A percentile compares a stretch with the other conserved stretches of the same genome.
Conservation (phyloP, 2,113 vertebrate species). For the Orthonyx spaldingii region DNA sequence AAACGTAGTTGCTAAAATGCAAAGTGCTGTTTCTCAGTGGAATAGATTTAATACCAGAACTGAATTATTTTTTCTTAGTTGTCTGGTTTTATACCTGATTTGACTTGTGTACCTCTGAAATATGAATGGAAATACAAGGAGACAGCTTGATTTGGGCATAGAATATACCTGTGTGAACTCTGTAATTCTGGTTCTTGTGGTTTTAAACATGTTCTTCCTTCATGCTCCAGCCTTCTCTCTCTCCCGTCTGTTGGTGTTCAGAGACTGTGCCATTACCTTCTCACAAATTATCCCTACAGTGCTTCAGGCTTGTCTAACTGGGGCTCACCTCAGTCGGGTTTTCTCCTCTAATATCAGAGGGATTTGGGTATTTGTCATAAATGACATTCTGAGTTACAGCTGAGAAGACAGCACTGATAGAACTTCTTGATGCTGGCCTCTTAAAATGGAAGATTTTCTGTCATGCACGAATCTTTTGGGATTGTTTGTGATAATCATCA, state of each 20-base stretch:
- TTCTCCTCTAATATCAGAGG: neutral
- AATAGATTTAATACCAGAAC: neutral
- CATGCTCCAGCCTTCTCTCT: neutral
- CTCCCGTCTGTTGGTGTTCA: neutral
- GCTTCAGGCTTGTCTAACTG: neutral
- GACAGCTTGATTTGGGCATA: neutral
- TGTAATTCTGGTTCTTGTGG: neutral
- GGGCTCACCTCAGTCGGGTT: neutral
- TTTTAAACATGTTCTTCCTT: neutral
- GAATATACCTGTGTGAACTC: neutral
- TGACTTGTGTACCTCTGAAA: neutral
- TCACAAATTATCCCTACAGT: neutral
- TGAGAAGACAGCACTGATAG: neutral
- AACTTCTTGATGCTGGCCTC: neutral
- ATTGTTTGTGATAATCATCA: neutral
- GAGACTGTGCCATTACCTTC: neutral
- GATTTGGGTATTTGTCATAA: neutral
- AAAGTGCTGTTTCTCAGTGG: neutral
- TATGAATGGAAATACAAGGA: neutral
- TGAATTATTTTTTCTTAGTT: neutral
- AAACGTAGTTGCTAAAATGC: neutral
- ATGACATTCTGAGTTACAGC: neutral
- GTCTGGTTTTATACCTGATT: neutral
- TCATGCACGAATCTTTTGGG: neutral
- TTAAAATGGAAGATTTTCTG: neutral